Evolutionary conservation across 2,113 vertebrate genomes (phyloP), one percentile per base, ranked within the genome.

Genomic region (Pelusios castaneus): DNA sequence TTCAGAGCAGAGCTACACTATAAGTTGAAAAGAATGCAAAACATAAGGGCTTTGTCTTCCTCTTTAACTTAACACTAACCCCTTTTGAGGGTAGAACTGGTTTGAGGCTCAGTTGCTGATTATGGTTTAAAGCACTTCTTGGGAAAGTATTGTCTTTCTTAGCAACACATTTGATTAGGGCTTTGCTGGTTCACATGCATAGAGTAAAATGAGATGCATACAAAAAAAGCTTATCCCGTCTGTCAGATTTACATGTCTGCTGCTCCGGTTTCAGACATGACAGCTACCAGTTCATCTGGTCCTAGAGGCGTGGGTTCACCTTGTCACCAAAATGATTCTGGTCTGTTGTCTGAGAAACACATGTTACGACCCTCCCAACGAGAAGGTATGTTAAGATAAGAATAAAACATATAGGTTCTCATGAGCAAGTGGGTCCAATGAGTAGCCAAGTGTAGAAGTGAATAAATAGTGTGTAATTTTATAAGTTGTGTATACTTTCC

Each of bases 301-400:
- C 98, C 98, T 95, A 98, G 99, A 94, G 97, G 98, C 8, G 97
- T 98, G 47, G 98, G 98, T 38, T 98, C 98, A 58, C 98, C 98
- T 4, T 98, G 98, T 83, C 99, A 99, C 82, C 99, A 99, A 85
- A 98, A 96, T 49, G 99, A 99, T 92, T 98, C 98, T 6, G 98
- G 97, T 92, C 94, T 90, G 0, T 84, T 96, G 19, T 97, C 97
- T 82, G 98, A 98, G 93, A 99, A 99, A 97, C 97, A 98, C 67
- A 93, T 98, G 95, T 98, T 99, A 80, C 98, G 99, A 82, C 93
- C 98, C 41, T 98, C 98, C 21, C 98, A 98, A 70, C 97, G 99
- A 98, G 99, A 99, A 98, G 99, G 99, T 99, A 95, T 11, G 97
- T 95, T 29, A 82, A 91, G 54, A 27, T 41, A n/a, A 80, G n/a